phyloP scores from a whole-genome alignment of 2,888 invertebrate genomes.

The Hypercompe scribonia region DNA sequence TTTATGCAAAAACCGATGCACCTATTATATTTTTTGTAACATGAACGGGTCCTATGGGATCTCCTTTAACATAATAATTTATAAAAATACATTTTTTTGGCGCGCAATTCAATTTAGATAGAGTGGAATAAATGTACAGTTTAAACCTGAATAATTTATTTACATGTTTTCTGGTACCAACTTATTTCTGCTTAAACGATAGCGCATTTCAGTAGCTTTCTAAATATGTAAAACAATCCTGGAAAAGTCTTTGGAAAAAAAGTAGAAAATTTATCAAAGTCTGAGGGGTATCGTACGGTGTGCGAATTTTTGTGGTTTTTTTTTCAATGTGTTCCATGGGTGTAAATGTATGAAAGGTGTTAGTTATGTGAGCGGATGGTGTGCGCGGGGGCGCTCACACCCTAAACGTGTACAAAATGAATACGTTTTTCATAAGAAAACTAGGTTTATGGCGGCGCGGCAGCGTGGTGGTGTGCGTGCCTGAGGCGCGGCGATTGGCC shows the following conservation, averaged over 20 bases:
- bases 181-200: conserved; percentile 46
- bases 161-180: conserved; percentile 34
- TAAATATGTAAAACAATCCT: conserved; percentile 35
- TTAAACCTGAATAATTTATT: conserved; percentile 28
- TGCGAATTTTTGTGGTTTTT: conserved; percentile 72
- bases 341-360: conserved; percentile 26
- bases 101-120: conserved; percentile 26
- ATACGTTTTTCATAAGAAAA: conserved; percentile 70
- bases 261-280: conserved; percentile 59
- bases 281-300: conserved; percentile 45
- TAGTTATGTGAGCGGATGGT: conserved; percentile 46
- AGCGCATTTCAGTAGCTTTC: conserved; percentile 55
- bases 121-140: conserved; percentile 41
- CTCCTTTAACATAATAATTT: conserved; percentile 47
- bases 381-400: conserved; percentile 72
- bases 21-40: conserved; percentile 48
- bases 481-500: conserved; percentile 75
- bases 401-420: conserved; percentile 78
- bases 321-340: conserved; percentile 56
- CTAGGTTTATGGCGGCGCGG: conserved; percentile 66
- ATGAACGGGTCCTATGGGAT: conserved; percentile 44
- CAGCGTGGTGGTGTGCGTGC: conserved; percentile 64
- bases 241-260: conserved; percentile 49
- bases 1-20: conserved; percentile 26
- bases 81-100: conserved; percentile 60